Conservation (phyloP, 2,888 invertebrate species). For the Octodonta nipae region DNA sequence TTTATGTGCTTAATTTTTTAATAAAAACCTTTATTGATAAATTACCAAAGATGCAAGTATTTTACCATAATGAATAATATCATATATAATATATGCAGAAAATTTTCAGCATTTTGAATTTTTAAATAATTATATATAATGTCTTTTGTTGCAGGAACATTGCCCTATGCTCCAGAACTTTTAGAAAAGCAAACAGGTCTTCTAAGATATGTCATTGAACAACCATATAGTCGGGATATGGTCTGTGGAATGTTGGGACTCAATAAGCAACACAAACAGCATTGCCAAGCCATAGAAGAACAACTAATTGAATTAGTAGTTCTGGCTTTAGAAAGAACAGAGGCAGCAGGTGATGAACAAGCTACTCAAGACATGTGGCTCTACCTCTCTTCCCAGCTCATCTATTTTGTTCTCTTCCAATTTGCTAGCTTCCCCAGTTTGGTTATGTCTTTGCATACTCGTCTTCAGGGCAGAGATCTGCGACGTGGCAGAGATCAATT, state of each 20-base stretch:
- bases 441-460: constrained; percentile 71
- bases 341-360: constrained; percentile 45
- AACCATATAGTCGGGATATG: constrained; percentile 92
- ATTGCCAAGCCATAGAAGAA: constrained; percentile 78
- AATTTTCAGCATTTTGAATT: neutral
- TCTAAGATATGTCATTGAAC: constrained; percentile 80
- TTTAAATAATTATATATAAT: neutral
- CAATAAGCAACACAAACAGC: constrained; percentile 64
- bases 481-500: constrained; percentile 87
- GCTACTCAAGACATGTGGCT: constrained; percentile 78
- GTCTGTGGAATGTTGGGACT: constrained; percentile 88
- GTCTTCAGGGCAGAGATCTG: constrained; percentile 45
- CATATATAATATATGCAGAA: neutral
- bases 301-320: constrained; percentile 84
- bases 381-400: constrained; percentile 84
- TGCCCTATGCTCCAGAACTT: constrained; percentile 81
- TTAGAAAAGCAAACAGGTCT: constrained; percentile 79
- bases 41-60: too few species aligned
- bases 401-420: constrained; percentile 88
- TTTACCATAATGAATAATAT: too few species aligned
- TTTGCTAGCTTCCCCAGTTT: constrained; percentile 79
- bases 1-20: too few species aligned
- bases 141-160: constrained; percentile 38
- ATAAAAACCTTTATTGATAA: too few species aligned
- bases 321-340: constrained; percentile 82